Conservation (phyloP, 2,888 invertebrate species). For the Scaptodrosophila latifasciaeformis region DNA sequence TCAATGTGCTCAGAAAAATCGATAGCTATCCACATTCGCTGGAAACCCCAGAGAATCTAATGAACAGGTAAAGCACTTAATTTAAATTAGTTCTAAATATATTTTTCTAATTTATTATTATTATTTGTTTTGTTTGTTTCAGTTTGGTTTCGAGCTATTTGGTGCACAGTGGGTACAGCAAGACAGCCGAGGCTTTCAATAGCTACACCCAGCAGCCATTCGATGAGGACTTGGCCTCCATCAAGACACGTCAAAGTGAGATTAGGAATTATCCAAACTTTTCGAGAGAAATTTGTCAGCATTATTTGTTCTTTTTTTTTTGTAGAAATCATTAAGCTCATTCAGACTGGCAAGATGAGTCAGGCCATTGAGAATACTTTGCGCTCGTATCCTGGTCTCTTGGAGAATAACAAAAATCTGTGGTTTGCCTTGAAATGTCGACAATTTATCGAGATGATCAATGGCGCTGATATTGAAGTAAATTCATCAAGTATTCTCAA, state of each 20-base stretch:
- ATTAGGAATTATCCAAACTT: too few relatives aligned
- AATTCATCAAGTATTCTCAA: constrained; percentile 10
- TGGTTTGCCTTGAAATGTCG: constrained; percentile 97
- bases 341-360: constrained; percentile 94
- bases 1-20: constrained; percentile 51
- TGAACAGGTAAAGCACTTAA: constrained; percentile 84
- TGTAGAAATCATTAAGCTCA: constrained; percentile 94
- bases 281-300: too few relatives aligned
- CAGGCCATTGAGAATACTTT: constrained; percentile 95
- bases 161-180: constrained; percentile 98
- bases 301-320: too few relatives aligned
- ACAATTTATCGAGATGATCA: constrained; percentile 99
- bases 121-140: too few relatives aligned
- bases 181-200: constrained; percentile 96
- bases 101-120: too few relatives aligned
- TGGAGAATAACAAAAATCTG: constrained; percentile 92
- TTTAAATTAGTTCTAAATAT: not conserved
- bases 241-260: constrained; percentile 96
- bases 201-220: constrained; percentile 92
- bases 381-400: constrained; percentile 92
- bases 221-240: constrained; percentile 93
- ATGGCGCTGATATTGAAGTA: constrained; percentile 87
- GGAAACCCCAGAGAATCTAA: constrained; percentile 85
- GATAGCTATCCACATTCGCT: constrained; percentile 51
- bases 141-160: constrained; percentile 98